Evolutionary conservation across 1,140 invertebrate genomes (phyloP).

Genomic region (Microvelia longipes): DNA sequence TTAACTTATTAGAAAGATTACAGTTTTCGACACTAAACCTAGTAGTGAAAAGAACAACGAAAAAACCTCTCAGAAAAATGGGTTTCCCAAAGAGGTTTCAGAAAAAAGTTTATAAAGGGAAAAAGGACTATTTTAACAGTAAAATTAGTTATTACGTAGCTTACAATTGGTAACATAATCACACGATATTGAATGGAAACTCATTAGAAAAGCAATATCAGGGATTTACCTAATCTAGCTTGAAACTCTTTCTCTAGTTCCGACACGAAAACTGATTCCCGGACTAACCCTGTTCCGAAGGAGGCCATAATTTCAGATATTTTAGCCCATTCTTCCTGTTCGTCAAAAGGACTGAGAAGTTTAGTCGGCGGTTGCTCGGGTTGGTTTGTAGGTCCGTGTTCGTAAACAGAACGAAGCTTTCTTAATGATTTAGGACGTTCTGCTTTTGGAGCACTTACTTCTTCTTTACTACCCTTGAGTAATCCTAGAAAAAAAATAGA

Average conservation of each 20-base stretch:
- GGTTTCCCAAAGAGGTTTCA: too few species aligned
- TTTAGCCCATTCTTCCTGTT: conserved; percentile 86
- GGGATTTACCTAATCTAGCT: conserved; percentile 38
- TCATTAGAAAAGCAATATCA: background rate
- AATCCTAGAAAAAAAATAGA: conserved; percentile 18
- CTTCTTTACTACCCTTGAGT: conserved; percentile 20
- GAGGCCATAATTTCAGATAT: conserved; percentile 88
- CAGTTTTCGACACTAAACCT: too few species aligned
- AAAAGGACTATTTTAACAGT: too few species aligned
- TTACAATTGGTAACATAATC: too few species aligned
- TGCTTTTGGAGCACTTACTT: conserved; percentile 25
- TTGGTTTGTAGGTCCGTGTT: conserved; percentile 24
- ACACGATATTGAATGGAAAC: too few species aligned
- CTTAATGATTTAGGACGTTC: conserved; percentile 57
- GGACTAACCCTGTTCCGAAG: conserved; percentile 61
- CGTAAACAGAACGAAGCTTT: conserved; percentile 42
- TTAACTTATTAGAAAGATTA: too few species aligned
- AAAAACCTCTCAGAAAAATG: too few species aligned
- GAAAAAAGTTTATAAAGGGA: too few species aligned
- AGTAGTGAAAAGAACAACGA: too few species aligned
- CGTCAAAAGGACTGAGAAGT: conserved; percentile 75
- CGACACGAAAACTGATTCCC: conserved; percentile 66
- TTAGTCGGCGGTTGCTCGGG: conserved; percentile 33
- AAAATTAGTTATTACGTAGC: too few species aligned
- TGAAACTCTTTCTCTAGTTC: conserved; percentile 74